Conservation (phyloP, 1,140 invertebrate species). For the Lycorma delicatula region DNA sequence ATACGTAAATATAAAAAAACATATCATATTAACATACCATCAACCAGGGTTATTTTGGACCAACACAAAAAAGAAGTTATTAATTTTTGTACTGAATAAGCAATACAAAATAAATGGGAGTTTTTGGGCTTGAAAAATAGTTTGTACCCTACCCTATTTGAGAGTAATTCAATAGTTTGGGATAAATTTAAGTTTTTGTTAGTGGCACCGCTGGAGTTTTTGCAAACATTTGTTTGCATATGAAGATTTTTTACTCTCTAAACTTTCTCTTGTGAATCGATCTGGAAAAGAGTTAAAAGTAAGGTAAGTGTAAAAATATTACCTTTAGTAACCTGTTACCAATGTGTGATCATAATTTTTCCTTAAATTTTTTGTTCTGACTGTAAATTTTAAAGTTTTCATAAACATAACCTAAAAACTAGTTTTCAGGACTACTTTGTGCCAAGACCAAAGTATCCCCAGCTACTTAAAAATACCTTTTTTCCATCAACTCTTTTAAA, state of each 20-base stretch:
- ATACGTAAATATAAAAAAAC: no score
- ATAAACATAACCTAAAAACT: conserved; percentile 4
- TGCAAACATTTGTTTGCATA: conserved; percentile 5
- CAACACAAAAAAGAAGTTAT: conserved; percentile 17
- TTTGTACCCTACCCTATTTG: background rate
- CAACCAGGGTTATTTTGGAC: conserved; percentile 10
- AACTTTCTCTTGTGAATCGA: conserved; percentile 7
- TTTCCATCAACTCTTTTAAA: background rate
- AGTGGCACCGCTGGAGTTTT: conserved; percentile 7
- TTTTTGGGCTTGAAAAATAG: conserved; percentile 12
- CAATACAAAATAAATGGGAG: conserved; percentile 11
- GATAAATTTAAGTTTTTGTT: conserved; percentile 14
- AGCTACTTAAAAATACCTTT: background rate
- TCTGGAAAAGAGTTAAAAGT: conserved; percentile 3
- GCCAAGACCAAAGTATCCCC: conserved; percentile 2
- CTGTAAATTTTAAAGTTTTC: conserved; percentile 2
- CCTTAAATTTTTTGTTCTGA: conserved; percentile 7
- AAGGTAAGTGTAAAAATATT: conserved; percentile 11
- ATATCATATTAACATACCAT: no score
- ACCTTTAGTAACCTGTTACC: conserved; percentile 9
- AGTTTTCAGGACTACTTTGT: conserved; percentile 11
- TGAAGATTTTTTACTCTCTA: conserved; percentile 4
- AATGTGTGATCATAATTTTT: conserved; percentile 13
- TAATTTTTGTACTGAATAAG: conserved; percentile 10
- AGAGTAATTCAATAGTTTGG: conserved; percentile 10